Percentiles rank a stretch among this genome's conserved stretches.
These are phyloP conservation scores for Cryptoblepharus egeriae DNA, from an alignment of 2,797 vertebrate genomes.

Conservation along the genomic window DNA sequence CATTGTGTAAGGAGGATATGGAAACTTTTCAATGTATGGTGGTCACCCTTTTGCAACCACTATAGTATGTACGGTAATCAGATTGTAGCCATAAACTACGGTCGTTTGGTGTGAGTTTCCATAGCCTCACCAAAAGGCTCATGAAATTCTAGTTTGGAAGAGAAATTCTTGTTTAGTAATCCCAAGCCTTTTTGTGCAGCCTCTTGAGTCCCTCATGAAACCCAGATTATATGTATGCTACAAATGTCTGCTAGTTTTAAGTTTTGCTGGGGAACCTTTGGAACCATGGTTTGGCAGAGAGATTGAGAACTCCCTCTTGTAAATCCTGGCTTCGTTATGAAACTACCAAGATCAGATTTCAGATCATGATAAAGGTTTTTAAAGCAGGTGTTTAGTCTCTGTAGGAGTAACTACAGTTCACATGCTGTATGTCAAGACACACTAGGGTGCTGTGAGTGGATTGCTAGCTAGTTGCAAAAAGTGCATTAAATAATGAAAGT, in stretches of 20 bases:
- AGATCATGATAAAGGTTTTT: not conserved
- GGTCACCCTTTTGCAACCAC: no score
- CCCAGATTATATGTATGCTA: not conserved
- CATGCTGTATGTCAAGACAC: not conserved
- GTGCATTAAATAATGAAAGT: not conserved
- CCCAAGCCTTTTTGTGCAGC: no score
- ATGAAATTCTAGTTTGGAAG: not conserved
- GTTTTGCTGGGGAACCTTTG: not conserved
- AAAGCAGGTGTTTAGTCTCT: not conserved
- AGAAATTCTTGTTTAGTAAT: not conserved
- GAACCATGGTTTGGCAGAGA: not conserved
- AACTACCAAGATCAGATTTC: not conserved
- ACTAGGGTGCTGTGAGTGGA: not conserved
- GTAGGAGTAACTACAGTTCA: not conserved
- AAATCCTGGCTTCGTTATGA: not conserved
- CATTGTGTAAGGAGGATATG: not conserved
- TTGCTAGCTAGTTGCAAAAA: not conserved
- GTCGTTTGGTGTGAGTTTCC: no score
- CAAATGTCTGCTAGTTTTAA: not conserved
- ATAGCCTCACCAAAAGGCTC: not conserved
- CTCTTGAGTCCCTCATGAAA: not conserved
- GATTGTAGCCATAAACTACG: not conserved
- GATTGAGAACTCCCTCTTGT: not conserved
- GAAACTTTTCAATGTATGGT: not conserved
- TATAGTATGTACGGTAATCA: not conserved